These are phyloP conservation scores for Neotragus pygmaeus DNA, from an alignment of 2,113 vertebrate genomes.

Conservation along the genomic window DNA sequence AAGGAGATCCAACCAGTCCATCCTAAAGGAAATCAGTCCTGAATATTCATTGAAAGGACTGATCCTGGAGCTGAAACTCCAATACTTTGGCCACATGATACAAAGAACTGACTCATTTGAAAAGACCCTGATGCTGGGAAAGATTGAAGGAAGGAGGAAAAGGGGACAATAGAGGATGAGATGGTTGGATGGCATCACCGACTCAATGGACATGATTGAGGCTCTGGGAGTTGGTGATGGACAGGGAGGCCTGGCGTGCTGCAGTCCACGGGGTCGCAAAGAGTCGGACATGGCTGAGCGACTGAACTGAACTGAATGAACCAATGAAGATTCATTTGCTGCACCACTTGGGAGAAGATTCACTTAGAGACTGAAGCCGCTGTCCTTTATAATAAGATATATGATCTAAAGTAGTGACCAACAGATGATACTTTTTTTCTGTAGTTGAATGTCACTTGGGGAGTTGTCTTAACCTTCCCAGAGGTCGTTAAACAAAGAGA, in stretches of 20 bases:
- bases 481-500: background rate
- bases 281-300: rapidly evolving
- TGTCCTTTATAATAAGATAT: background rate
- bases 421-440: background rate
- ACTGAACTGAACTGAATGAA: background rate
- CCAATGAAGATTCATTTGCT: background rate
- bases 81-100: too few relatives aligned
- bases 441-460: background rate
- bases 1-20: too few relatives aligned
- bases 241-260: too few relatives aligned
- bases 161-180: background rate
- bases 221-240: background rate
- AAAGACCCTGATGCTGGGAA: background rate
- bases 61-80: too few relatives aligned
- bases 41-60: too few relatives aligned
- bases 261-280: too few relatives aligned
- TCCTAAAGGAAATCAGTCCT: too few relatives aligned
- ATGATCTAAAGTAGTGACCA: background rate
- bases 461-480: background rate
- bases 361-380: background rate
- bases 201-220: background rate
- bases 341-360: background rate
- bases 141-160: background rate
- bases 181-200: background rate
- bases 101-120: background rate